Evolutionary conservation across 2,888 invertebrate genomes (phyloP).

Genomic region (Dromius quadrimaculatus): DNA sequence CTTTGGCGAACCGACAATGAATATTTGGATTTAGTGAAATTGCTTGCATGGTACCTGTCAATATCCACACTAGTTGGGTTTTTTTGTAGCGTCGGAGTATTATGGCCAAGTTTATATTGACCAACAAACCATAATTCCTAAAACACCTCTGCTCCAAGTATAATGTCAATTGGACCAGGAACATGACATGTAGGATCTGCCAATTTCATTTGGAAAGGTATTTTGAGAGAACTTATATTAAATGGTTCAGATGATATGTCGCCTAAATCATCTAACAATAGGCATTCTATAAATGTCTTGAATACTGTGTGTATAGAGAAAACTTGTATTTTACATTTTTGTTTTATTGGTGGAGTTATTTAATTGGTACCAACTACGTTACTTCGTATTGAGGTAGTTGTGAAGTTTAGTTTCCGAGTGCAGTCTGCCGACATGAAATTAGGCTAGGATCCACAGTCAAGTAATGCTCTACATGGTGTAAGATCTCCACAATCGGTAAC

Average conservation of each 20-base stretch:
- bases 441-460: background rate
- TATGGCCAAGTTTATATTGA: background rate
- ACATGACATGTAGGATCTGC: background rate
- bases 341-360: background rate
- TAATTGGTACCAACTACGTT: background rate
- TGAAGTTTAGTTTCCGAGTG: background rate
- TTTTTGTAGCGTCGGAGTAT: background rate
- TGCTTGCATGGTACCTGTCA: background rate
- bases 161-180: background rate
- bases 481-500: background rate
- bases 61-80: conserved; percentile 6
- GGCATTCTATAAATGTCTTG: background rate
- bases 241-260: background rate
- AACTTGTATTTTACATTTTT: background rate
- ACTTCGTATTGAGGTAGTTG: background rate
- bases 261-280: background rate
- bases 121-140: background rate
- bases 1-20: background rate
- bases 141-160: background rate
- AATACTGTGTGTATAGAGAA: background rate
- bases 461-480: background rate
- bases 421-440: background rate
- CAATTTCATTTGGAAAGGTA: background rate
- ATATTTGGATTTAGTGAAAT: background rate
- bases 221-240: background rate